A percentile compares a stretch with the other conserved stretches of the same genome.
Evolutionary conservation across 2,888 invertebrate genomes (phyloP).

Genomic region (Pandemis corylana): DNA sequence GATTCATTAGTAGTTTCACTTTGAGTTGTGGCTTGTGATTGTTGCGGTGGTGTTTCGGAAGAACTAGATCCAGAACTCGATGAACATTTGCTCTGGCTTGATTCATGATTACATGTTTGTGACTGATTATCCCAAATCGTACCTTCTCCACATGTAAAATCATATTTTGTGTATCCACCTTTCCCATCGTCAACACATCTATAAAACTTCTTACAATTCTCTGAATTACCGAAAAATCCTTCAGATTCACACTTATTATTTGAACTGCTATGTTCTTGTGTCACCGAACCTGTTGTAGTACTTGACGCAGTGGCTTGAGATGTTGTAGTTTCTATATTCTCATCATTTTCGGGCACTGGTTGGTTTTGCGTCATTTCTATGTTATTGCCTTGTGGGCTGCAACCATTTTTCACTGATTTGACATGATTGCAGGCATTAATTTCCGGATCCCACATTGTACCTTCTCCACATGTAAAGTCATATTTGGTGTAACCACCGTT

Average conservation of each 20-base stretch:
- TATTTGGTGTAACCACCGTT: constrained; percentile 79
- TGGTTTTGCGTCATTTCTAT: constrained; percentile 14
- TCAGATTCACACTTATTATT: constrained; percentile 81
- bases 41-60: constrained; percentile 21
- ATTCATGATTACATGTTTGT: constrained; percentile 80
- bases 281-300: constrained; percentile 42
- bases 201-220: constrained; percentile 89
- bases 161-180: constrained; percentile 70
- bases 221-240: constrained; percentile 88
- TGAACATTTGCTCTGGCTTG: constrained; percentile 45
- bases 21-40: constrained; percentile 48
- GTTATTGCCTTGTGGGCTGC: neutral
- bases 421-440: constrained; percentile 83
- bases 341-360: constrained; percentile 12
- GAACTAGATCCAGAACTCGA: constrained; percentile 26
- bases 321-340: constrained; percentile 19
- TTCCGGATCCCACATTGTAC: constrained; percentile 88
- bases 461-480: constrained; percentile 87
- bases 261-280: constrained; percentile 28
- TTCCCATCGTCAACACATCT: constrained; percentile 82
- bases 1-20: constrained; percentile 47
- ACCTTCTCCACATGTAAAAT: constrained; percentile 83
- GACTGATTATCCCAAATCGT: constrained; percentile 89
- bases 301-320: constrained; percentile 32
- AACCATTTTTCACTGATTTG: constrained; percentile 52